A percentile compares a stretch with the other conserved stretches of the same genome.
Conservation (phyloP, 2,797 vertebrate genomes). For the Gallinago solitaria region DNA sequence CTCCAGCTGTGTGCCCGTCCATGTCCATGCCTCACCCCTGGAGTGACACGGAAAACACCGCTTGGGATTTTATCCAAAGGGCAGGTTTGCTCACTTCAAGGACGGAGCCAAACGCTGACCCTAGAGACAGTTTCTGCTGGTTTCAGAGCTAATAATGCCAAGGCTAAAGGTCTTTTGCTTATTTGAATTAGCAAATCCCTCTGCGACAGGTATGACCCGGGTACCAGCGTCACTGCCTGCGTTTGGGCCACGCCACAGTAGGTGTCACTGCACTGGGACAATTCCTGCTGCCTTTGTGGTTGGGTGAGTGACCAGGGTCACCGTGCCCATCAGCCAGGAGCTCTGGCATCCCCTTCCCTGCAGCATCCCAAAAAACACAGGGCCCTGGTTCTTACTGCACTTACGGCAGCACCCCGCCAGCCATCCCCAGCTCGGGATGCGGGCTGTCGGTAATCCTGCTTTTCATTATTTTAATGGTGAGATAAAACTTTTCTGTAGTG, state of each 20-base stretch:
- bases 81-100: background rate
- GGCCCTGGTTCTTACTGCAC: background rate
- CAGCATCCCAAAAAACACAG: background rate
- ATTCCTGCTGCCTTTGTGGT: background rate
- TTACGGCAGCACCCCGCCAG: background rate
- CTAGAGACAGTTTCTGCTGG: background rate
- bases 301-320: background rate
- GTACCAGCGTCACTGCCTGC: background rate
- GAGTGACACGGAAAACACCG: accelerated
- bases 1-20: background rate
- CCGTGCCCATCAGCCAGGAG: background rate
- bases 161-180: background rate
- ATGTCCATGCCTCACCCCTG: accelerated
- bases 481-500: background rate
- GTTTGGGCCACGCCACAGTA: accelerated
- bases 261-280: background rate
- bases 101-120: background rate
- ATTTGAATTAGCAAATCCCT: background rate
- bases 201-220: background rate
- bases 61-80: background rate
- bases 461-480: background rate
- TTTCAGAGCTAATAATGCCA: background rate
- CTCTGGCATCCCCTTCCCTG: background rate
- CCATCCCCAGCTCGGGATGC: background rate
- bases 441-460: background rate